phyloP scores from a whole-genome alignment of 2,888 invertebrate species.

The Abrostola tripartita region DNA sequence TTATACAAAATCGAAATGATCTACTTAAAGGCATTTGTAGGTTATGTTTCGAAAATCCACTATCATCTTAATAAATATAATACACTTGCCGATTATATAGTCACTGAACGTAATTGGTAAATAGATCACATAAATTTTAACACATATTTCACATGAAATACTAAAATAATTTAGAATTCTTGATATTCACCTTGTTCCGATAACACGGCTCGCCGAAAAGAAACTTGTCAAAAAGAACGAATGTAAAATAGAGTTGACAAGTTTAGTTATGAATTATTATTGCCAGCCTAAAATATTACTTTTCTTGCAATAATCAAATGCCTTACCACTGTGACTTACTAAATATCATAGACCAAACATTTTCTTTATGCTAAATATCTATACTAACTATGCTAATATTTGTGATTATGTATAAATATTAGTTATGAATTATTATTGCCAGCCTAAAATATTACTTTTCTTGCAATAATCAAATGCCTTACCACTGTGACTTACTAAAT shows the following conservation, averaged over 20 bases:
- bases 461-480: too few relatives aligned
- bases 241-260: constrained; percentile 4
- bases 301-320: too few relatives aligned
- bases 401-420: too few relatives aligned
- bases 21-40: constrained; percentile 71
- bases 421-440: constrained; percentile 13
- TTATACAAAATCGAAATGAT: constrained; percentile 66
- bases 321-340: too few relatives aligned
- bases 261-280: background rate
- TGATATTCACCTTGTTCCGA: constrained; percentile 70
- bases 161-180: constrained; percentile 10
- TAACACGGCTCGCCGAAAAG: constrained; percentile 74
- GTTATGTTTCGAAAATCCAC: constrained; percentile 67
- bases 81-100: constrained; percentile 21
- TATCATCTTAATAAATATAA: constrained; percentile 57
- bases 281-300: constrained; percentile 8
- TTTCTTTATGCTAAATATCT: too few relatives aligned
- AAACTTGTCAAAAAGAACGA: constrained; percentile 30
- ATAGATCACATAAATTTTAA: constrained; percentile 12
- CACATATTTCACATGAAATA: constrained; percentile 50
- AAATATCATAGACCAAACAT: too few relatives aligned
- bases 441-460: background rate
- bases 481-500: background rate
- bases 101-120: background rate
- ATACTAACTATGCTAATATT: too few relatives aligned